Evolutionary conservation across 2,888 invertebrate genomes (phyloP), one percentile per base, ranked within the genome.

Genomic region (Druceiella hillmani): DNA sequence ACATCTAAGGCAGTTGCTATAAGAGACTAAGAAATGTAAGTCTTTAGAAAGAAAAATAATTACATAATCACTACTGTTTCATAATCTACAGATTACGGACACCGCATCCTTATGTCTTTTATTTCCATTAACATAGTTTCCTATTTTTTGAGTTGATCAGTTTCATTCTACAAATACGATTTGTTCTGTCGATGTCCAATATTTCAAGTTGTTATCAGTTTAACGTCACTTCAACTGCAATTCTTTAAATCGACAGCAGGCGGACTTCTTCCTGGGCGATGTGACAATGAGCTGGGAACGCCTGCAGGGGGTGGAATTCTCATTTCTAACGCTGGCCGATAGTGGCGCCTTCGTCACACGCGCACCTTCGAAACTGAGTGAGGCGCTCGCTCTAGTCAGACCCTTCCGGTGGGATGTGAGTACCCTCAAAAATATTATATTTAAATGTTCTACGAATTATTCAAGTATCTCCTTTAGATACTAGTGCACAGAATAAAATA

Each of bases 331-430:
- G 0, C 61, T 86, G 24, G 83, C 84, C 1, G 86, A 86, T 52
- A 84, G 83, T 11, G 85, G 83, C 0, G 84, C 85, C 0, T 86
- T 86, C 53, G 70, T 83, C 2, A 86, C 85, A 0, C 85, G 85
- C 48, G 80, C 84, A 0, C 85, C 86, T 0, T 77, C 80, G 1
- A 76, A 76, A 39, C 62, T 86, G 1, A 86, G 83, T 49, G 85
- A 86, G 54, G 83, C 85, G 1, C 53, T 85, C 11, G 85, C 84
- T 6, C 72, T 86, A 12, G 72, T 86, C 44, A 68, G 85, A 32
- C 85, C 86, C 1, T 86, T 86, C 52, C 78, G 78, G 39, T 79
- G 78, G 74, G 76, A 83, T 63, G 85, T 79, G 56, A 55, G 52
- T 22, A 29, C n/a, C n/a, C n/a, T n/a, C n/a, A n/a, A n/a, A n/a